Percentiles rank a stretch among this genome's conserved stretches.
Conservation (phyloP, 2,113 vertebrate genomes). For the Equus przewalskii region DNA sequence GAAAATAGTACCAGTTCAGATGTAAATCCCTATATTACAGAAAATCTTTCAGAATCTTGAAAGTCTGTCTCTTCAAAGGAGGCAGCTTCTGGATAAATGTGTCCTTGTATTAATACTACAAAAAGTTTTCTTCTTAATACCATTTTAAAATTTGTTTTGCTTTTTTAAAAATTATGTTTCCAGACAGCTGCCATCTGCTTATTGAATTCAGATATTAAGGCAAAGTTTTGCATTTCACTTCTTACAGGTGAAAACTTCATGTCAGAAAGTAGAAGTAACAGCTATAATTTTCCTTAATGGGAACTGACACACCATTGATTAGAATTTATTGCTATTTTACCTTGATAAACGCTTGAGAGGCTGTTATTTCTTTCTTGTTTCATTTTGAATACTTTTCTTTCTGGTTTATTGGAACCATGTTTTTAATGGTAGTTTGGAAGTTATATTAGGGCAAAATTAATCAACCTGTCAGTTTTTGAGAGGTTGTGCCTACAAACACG, state of each 20-base stretch:
- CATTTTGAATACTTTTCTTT: slow-evolving; percentile 75
- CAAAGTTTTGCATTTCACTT: slow-evolving; percentile 69
- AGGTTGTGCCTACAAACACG: slow-evolving; percentile 48
- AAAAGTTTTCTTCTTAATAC: background rate
- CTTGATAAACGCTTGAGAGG: slow-evolving; percentile 79
- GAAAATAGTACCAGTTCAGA: background rate
- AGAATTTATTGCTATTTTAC: slow-evolving; percentile 82
- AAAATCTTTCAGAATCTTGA: background rate
- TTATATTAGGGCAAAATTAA: slow-evolving; percentile 72
- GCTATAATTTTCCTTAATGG: slow-evolving; percentile 70
- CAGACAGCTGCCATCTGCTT: background rate
- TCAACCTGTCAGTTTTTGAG: slow-evolving; percentile 70
- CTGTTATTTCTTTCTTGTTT: slow-evolving; percentile 76
- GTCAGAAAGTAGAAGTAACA: slow-evolving; percentile 45
- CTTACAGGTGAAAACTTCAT: slow-evolving; percentile 28
- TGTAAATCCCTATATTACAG: background rate
- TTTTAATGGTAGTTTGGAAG: slow-evolving; percentile 54
- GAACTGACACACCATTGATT: slow-evolving; percentile 79
- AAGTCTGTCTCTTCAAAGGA: background rate
- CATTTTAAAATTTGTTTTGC: background rate
- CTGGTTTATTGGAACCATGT: slow-evolving; percentile 75
- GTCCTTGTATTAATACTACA: background rate
- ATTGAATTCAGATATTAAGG: slow-evolving; percentile 56
- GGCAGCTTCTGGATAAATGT: background rate
- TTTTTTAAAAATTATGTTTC: background rate